phyloP scores from a whole-genome alignment of 1,140 invertebrate species.

The Leptopilina clavipes region DNA sequence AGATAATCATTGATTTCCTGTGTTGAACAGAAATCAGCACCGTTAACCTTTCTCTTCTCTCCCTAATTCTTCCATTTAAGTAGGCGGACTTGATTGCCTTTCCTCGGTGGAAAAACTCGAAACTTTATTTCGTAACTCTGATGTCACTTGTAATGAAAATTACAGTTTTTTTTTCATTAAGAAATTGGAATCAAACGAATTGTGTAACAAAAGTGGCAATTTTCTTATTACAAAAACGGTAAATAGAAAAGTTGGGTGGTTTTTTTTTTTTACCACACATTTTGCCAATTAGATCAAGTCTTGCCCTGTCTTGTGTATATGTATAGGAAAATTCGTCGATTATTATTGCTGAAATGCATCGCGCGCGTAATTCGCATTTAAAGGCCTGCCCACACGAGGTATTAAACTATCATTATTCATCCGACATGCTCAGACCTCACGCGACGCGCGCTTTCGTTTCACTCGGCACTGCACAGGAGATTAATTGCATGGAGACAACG shows the following conservation, averaged over 20 bases:
- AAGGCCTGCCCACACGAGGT: slow-evolving; percentile 56
- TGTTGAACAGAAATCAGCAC: slow-evolving; percentile 6
- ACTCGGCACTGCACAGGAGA: slow-evolving; percentile 48
- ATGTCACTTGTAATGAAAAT: background rate
- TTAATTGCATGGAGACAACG: slow-evolving; percentile 51
- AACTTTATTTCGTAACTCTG: background rate
- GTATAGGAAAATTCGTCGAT: too few species aligned
- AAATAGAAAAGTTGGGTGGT: background rate
- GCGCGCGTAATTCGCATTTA: slow-evolving; percentile 59
- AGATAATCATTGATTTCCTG: background rate
- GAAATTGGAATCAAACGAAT: background rate
- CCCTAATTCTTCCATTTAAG: slow-evolving; percentile 17
- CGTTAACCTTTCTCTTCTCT: background rate
- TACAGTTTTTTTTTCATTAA: slow-evolving; percentile 11
- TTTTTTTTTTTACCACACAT: background rate
- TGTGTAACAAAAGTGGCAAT: slow-evolving; percentile 11
- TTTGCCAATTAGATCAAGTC: too few species aligned
- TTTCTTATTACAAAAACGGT: too few species aligned
- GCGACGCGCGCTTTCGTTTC: slow-evolving; percentile 58
- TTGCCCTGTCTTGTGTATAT: too few species aligned
- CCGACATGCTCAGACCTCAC: slow-evolving; percentile 59
- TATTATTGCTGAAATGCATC: slow-evolving; percentile 49
- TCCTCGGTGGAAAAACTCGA: slow-evolving; percentile 16
- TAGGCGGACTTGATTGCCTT: slow-evolving; percentile 26
- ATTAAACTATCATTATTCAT: slow-evolving; percentile 63